phyloP scores from a whole-genome alignment of 2,797 vertebrate genomes.

The Girardinus metallicus region DNA sequence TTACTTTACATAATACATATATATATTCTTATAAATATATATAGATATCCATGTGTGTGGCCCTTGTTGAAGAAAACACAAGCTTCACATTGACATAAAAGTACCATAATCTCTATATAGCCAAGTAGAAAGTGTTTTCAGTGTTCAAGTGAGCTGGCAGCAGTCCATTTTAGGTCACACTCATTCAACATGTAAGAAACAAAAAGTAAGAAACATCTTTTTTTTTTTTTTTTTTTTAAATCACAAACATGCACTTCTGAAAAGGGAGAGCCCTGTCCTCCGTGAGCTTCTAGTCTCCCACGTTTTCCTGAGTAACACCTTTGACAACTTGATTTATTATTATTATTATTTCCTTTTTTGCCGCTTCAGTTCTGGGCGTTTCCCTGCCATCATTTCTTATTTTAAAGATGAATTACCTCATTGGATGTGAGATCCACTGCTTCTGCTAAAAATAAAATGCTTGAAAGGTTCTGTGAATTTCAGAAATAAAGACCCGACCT shows the following conservation, averaged over 20 bases:
- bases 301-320: conserved; percentile 89
- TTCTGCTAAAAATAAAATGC: conserved; percentile 71
- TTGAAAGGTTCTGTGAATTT: conserved; percentile 65
- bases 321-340: conserved; percentile 77
- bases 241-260: conserved; percentile 69
- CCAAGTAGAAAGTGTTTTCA: conserved; percentile 87
- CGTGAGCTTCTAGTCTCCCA: conserved; percentile 70
- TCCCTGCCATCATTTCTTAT: conserved; percentile 87
- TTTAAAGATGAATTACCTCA: conserved; percentile 85
- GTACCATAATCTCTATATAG: conserved; percentile 88
- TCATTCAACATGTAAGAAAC: conserved; percentile 76
- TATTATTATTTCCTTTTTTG: conserved; percentile 74
- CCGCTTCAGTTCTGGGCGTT: conserved; percentile 90
- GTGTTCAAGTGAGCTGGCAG: conserved; percentile 84
- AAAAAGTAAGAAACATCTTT: conserved; percentile 65
- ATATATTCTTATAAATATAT: conserved; percentile 81
- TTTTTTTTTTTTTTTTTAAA: conserved; percentile 68
- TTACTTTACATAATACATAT: conserved; percentile 80
- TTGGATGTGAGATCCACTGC: conserved; percentile 70
- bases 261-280: conserved; percentile 70
- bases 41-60: conserved; percentile 77
- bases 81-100: conserved; percentile 85
- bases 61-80: conserved; percentile 83
- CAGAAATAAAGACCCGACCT: conserved; percentile 85
- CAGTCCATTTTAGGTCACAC: conserved; percentile 75